Base-by-base conservation (phyloP, 2,888 invertebrate genomes). In the Eupithecia exiguata region DNA sequence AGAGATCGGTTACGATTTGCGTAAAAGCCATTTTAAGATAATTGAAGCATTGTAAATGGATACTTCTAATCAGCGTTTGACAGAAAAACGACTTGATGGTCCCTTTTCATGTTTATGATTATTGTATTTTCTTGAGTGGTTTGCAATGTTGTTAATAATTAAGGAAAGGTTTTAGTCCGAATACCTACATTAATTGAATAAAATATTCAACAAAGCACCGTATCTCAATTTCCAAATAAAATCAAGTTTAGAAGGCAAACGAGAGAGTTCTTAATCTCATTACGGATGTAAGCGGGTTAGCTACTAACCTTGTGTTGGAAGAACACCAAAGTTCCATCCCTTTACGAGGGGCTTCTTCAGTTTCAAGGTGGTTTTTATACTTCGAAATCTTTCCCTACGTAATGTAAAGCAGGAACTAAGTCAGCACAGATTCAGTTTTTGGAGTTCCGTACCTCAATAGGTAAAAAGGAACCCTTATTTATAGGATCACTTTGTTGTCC, bases 1-100 rank as follows among this genome's bases (percentile, higher is more conserved):
- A 86, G 72, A 69, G 69, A 73, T 71, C 68, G 72, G 69, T 78
- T 73, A 75, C 79, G 77, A 79, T 84, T 80, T 81, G 81, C 77
- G 79, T 86, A 78, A 82, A 84, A 35, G 63, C 71, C 70, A n/a
- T 74, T 71, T 77, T 49, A 30, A 61, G 43, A 71, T 75, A 71
- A 69, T 74, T 71, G 63, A 68, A 68, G 71, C 71, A 65, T 53
- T 72, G 70, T 72, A 69, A 71, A 74, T 71, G 69, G 62, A 70
- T 69, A 70, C 58, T 12, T 62, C 53, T 71, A 67, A 62, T 53
- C 30, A 46, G 40, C 16, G 4, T 62, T 49, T 70, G 49, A 72
- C 68, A 61, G 40, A 49, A 49, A 1, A 18, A 5, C 58, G 58
- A 18, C 30, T 25, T 58, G 5, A 12, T 72, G 46, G 68, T 35